These are phyloP conservation scores for Macrotus californicus DNA, from an alignment of 2,113 vertebrate genomes.

Conservation along the genomic window DNA sequence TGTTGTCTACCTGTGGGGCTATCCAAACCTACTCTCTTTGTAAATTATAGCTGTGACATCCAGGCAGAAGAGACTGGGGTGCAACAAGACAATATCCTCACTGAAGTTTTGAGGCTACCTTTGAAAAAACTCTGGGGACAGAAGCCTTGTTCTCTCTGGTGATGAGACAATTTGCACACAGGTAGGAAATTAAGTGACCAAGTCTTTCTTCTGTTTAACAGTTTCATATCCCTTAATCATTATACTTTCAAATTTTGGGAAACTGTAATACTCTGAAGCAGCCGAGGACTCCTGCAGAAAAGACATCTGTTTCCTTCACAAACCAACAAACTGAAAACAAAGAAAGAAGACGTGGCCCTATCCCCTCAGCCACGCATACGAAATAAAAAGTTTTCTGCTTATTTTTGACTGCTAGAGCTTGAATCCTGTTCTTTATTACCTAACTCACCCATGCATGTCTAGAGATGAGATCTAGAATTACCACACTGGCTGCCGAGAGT, in stretches of 20 bases:
- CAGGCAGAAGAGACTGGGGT: not conserved
- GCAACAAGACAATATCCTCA: not conserved
- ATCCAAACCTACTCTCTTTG: not conserved
- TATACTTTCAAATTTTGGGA: not conserved
- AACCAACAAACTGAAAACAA: not conserved
- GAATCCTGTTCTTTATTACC: not conserved
- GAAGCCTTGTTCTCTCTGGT: not conserved
- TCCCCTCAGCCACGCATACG: not conserved
- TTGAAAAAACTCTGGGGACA: not conserved
- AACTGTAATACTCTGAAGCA: not conserved
- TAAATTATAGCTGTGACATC: not conserved
- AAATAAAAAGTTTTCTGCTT: not conserved
- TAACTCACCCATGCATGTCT: conserved; percentile 1
- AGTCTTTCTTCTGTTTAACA: not conserved
- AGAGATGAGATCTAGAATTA: conserved; percentile 46
- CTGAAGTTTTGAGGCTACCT: not conserved
- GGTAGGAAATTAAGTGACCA: not conserved
- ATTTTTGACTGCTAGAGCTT: not conserved
- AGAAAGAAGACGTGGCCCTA: not conserved
- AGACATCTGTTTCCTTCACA: not conserved
- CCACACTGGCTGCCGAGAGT: not conserved
- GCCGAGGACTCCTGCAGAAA: not conserved
- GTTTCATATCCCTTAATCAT: not conserved
- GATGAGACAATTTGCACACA: not conserved
- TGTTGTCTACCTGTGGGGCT: not conserved